Percentiles rank a stretch among this genome's conserved stretches.
These are phyloP conservation scores for Dromiciops gliroides DNA, from an alignment of 2,113 vertebrate species.

Conservation along the genomic window DNA sequence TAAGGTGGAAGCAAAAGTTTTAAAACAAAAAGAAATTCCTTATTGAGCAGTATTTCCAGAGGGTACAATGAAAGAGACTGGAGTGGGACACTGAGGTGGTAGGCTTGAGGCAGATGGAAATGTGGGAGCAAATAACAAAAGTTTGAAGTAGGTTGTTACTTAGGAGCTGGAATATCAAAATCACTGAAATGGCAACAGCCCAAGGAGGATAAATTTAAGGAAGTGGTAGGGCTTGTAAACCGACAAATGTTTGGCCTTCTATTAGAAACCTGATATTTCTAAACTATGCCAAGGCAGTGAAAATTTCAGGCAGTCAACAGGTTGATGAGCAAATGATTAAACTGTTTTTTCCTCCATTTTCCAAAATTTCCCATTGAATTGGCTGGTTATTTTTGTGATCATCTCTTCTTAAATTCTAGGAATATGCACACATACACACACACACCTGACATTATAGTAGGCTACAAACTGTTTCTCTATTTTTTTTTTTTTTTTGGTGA, in stretches of 20 bases:
- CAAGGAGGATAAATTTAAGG: not conserved
- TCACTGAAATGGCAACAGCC: not conserved
- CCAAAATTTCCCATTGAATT: not conserved
- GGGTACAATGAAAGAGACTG: not conserved
- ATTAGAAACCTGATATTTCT: not conserved
- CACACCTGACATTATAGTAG: too few relatives aligned
- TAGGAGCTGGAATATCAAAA: not conserved
- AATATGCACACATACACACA: too few relatives aligned
- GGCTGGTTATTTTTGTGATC: not conserved
- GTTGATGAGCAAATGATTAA: not conserved
- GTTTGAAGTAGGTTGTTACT: not conserved
- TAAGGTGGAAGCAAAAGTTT: not conserved
- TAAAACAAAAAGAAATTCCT: not conserved
- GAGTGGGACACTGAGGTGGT: not conserved
- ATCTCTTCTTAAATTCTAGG: not conserved
- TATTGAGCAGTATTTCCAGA: not conserved
- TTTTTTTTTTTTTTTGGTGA: too few relatives aligned
- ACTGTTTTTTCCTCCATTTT: not conserved
- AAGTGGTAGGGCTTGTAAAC: not conserved
- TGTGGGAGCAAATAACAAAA: not conserved
- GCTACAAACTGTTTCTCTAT: not conserved
- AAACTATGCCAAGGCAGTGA: not conserved
- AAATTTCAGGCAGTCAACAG: not conserved
- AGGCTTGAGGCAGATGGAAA: not conserved
- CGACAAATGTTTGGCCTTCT: not conserved